Conservation (phyloP, 2,888 invertebrate species). For the Cyrtodaria siliqua region DNA sequence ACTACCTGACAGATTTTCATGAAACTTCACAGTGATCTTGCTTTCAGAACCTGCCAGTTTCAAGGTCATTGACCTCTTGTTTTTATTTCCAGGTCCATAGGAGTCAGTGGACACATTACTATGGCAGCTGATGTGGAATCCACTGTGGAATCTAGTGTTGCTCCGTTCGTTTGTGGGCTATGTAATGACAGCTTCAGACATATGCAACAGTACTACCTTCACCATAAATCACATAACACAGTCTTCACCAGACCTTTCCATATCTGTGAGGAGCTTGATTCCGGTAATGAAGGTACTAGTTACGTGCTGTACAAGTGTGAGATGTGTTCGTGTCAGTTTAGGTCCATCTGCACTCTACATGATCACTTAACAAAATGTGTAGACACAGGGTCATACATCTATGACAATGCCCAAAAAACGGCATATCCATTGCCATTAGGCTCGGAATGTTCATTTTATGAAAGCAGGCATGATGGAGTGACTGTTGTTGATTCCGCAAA, state of each 20-base stretch:
- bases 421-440: slow-evolving; percentile 19
- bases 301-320: slow-evolving; percentile 12
- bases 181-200: slow-evolving; percentile 19
- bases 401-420: slow-evolving; percentile 11
- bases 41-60: no score
- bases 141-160: no score
- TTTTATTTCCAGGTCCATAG: no score
- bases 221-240: slow-evolving; percentile 24
- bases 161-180: slow-evolving; percentile 41
- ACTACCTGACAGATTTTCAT: no score
- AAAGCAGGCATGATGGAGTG: no score
- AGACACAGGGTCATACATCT: slow-evolving; percentile 30
- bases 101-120: no score
- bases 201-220: slow-evolving; percentile 14
- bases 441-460: neutral
- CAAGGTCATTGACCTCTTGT: no score
- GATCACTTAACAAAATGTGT: slow-evolving; percentile 21
- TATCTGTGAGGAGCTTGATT: slow-evolving; percentile 3
- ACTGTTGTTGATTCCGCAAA: no score
- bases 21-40: no score
- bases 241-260: neutral
- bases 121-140: no score
- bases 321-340: slow-evolving; percentile 18
- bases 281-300: neutral
- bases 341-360: slow-evolving; percentile 35